Percentiles rank a stretch among this genome's conserved stretches.
phyloP scores from a whole-genome alignment of 2,113 vertebrate genomes.

The Xyrauchen texanus region DNA sequence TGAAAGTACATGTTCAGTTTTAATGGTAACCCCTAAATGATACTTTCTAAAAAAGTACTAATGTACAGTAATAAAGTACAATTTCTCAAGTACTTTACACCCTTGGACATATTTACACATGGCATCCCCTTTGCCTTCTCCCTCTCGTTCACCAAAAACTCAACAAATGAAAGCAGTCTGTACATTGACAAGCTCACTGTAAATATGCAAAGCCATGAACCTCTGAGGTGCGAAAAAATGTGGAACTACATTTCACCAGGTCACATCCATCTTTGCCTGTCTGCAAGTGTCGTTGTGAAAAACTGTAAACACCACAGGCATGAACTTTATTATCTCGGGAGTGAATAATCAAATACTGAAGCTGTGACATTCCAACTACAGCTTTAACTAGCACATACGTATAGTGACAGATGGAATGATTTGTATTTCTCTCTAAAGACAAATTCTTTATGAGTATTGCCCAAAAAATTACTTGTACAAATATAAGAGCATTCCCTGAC shows the following conservation, averaged over 20 bases:
- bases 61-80: no score
- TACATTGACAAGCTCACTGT: not conserved
- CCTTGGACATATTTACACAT: no score
- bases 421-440: not conserved
- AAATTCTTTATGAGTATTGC: not conserved
- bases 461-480: not conserved
- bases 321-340: not conserved
- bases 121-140: not conserved
- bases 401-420: not conserved
- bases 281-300: not conserved
- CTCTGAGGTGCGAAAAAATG: no score
- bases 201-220: not conserved
- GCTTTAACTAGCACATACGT: no score
- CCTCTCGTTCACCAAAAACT: conserved; percentile 18
- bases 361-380: not conserved
- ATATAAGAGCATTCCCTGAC: no score
- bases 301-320: conserved; percentile 4
- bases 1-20: no score
- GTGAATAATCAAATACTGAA: conserved; percentile 1
- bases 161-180: not conserved
- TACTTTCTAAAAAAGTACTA: no score
- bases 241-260: not conserved
- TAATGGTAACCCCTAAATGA: no score
- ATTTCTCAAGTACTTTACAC: no score
- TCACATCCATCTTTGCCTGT: conserved; percentile 17